Percentiles rank a stretch among this genome's conserved stretches.
Conservation (phyloP, 2,113 vertebrate species). For the Pelecanoides urinatrix region DNA sequence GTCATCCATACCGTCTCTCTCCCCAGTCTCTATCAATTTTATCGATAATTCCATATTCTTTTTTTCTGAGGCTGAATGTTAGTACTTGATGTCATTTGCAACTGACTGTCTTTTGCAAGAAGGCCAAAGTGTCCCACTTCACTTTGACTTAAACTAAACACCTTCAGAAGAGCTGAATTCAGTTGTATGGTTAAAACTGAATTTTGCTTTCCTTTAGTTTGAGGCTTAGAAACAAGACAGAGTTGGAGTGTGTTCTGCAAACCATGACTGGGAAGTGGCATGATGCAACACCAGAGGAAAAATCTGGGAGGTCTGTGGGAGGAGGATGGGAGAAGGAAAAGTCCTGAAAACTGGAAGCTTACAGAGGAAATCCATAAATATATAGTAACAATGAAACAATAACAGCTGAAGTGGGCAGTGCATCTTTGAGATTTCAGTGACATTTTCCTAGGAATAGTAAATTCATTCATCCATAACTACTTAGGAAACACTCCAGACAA, state of each 20-base stretch:
- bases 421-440: background rate
- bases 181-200: background rate
- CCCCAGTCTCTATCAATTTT: background rate
- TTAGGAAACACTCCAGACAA: background rate
- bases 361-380: background rate
- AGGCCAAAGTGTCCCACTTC: background rate
- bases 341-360: background rate
- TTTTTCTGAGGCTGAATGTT: background rate
- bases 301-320: background rate
- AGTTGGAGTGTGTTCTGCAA: background rate
- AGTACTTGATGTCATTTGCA: background rate
- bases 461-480: background rate
- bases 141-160: background rate
- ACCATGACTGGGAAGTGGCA: background rate
- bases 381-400: background rate
- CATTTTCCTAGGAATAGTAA: background rate
- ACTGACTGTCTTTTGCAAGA: background rate
- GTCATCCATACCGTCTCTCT: background rate
- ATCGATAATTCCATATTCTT: background rate
- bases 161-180: background rate
- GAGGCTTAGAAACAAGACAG: background rate
- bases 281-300: background rate
- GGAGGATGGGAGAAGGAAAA: background rate
- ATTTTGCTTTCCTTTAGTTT: background rate
- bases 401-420: background rate